Percentiles rank a stretch among this genome's conserved stretches.
phyloP scores from a whole-genome alignment of 1,140 invertebrate genomes.

The Cydia splendana region DNA sequence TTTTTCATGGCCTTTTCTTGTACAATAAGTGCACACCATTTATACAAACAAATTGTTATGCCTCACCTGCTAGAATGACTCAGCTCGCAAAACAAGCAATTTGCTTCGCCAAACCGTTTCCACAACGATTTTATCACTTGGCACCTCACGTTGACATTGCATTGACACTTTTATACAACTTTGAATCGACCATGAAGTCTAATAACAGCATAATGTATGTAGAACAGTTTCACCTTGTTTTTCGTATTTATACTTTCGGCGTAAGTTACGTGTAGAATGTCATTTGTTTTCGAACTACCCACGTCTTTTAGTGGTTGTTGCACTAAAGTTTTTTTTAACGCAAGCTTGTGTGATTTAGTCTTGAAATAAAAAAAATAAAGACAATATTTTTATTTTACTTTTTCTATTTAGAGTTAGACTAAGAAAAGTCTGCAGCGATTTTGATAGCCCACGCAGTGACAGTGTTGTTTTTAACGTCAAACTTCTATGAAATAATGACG shows the following conservation, averaged over 20 bases:
- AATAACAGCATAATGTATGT: background rate
- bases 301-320: no score
- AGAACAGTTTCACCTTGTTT: background rate
- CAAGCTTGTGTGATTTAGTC: no score
- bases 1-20: no score
- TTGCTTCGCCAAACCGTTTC: background rate
- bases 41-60: background rate
- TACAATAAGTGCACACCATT: background rate
- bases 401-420: no score
- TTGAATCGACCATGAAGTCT: background rate
- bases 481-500: no score
- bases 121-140: background rate
- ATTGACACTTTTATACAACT: background rate
- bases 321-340: no score
- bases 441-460: no score
- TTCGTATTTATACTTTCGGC: background rate
- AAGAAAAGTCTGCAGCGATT: no score
- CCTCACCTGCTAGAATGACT: background rate
- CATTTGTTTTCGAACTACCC: no score
- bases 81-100: background rate
- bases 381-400: no score
- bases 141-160: background rate
- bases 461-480: no score
- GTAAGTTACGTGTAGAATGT: background rate
- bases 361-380: no score